Evolutionary conservation across 2,888 invertebrate genomes (phyloP).

Genomic region (Caenorhabditis drosophilae): DNA sequence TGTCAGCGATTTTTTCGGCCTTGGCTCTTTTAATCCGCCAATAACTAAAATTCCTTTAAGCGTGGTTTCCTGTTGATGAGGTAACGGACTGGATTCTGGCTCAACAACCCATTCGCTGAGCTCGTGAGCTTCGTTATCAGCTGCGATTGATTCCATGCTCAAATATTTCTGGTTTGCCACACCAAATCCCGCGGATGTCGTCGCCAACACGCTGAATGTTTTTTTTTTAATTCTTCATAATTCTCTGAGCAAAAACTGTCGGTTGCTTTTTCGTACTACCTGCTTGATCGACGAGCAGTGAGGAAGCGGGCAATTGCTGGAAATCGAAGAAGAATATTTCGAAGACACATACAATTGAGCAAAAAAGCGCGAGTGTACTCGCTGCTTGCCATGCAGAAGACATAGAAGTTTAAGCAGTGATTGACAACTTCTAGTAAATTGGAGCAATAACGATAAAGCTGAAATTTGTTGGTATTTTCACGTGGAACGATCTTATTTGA

Average conservation of each 20-base stretch:
- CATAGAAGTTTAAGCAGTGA: slow-evolving; percentile 68
- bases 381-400: slow-evolving; percentile 66
- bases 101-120: slow-evolving; percentile 2
- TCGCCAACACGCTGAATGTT: slow-evolving; percentile 27
- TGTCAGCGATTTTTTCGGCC: slow-evolving; percentile 34
- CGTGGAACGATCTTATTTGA: not conserved
- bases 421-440: slow-evolving; percentile 67
- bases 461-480: slow-evolving; percentile 13
- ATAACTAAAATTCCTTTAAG: slow-evolving; percentile 30
- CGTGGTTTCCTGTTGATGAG: slow-evolving; percentile 8
- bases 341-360: slow-evolving; percentile 49
- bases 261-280: slow-evolving; percentile 8
- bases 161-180: slow-evolving; percentile 28
- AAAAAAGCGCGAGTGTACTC: slow-evolving; percentile 64
- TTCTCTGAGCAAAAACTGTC: not conserved
- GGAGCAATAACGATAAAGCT: slow-evolving; percentile 66
- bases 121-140: too few species aligned
- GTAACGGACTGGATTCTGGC: slow-evolving; percentile 13
- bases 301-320: slow-evolving; percentile 34
- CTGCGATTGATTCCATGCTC: slow-evolving; percentile 35
- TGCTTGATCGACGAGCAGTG: slow-evolving; percentile 34
- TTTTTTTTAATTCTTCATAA: too few species aligned
- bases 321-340: slow-evolving; percentile 20
- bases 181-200: slow-evolving; percentile 17
- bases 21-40: slow-evolving; percentile 9